Base-by-base conservation (phyloP, 2,113 vertebrate genomes). In the Cebus imitator region DNA sequence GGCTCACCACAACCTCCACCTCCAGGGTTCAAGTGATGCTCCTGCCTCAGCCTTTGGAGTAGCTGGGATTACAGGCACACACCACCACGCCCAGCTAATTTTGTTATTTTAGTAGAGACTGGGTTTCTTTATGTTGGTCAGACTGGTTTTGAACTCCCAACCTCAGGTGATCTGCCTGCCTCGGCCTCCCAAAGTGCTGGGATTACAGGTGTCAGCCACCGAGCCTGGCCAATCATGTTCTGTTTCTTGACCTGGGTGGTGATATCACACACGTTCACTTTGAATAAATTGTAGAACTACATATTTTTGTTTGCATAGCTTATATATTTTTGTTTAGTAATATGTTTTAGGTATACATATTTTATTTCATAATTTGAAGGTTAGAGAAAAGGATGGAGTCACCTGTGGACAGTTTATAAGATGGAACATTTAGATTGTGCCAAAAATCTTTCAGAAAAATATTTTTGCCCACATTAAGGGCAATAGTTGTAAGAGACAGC, bases 371-470 rank as follows among this genome's bases (percentile, higher is more conserved):
- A 70, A 58, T 61, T 55, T n/a, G 18, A 57, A 50, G 16, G 2
- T 95, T 88, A 72, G 84, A 81, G 32, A n/a, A 87, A 75, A 91
- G 4, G 40, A 35, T 83, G 40, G 64, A 86, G 43, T 86, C 30
- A 18, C 18, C 66, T n/a, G 25, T 7, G 35, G 20, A 92, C 2
- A 52, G 61, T 83, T 93, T 88, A 23, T 45, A 94, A 61, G n/a
- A 25, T 82, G 23, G 70, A 78, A n/a, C 43, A 79, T 87, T 73
- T 83, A 88, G 55, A 70, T 9, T 73, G 12, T 78, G n/a, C 30
- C 48, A 58, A 76, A 50, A 90, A 45, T 91, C 43, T 73, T 66
- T 90, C 32, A 87, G 70, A 90, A 70, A 30, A 64, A 64, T 32
- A 64, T 64, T 32, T 64, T 30, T 64, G 43, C 21, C 6, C 11